phyloP scores from a whole-genome alignment of 2,797 vertebrate species.

The Triplophysa yarkandensis region DNA sequence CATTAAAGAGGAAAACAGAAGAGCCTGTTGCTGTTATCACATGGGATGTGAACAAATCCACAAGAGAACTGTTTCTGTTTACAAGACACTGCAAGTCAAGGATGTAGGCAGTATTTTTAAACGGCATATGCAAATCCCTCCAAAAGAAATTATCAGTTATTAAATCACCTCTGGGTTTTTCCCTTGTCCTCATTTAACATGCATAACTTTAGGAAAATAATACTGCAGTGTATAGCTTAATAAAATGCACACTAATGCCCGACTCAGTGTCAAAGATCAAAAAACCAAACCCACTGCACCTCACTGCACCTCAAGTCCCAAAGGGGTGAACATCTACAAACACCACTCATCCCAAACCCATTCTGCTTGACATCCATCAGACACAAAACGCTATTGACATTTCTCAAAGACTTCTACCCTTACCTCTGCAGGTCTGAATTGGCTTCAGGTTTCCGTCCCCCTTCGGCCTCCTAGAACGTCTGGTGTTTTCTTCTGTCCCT shows the following conservation, averaged over 20 bases:
- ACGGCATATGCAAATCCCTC: slow-evolving; percentile 9
- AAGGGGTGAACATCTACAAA: slow-evolving; percentile 62
- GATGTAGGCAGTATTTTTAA: background rate
- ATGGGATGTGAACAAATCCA: slow-evolving; percentile 28
- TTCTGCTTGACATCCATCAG: slow-evolving; percentile 10
- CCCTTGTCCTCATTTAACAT: background rate
- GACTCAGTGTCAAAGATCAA: background rate
- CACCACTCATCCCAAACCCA: slow-evolving; percentile 11
- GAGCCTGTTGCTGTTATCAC: slow-evolving; percentile 75
- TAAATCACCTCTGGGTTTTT: background rate
- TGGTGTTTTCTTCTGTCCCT: slow-evolving; percentile 56
- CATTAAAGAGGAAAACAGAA: slow-evolving; percentile 49
- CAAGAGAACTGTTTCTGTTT: slow-evolving; percentile 27
- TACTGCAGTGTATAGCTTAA: background rate
- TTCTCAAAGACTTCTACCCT: slow-evolving; percentile 52
- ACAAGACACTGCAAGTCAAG: slow-evolving; percentile 6
- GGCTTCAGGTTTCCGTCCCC: slow-evolving; percentile 53
- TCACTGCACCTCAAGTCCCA: slow-evolving; percentile 38
- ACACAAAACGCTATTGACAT: slow-evolving; percentile 21
- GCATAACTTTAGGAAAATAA: background rate
- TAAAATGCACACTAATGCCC: background rate
- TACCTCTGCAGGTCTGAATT: slow-evolving; percentile 67
- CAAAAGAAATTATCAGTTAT: background rate
- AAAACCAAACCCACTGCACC: slow-evolving; percentile 40
- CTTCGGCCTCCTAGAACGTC: slow-evolving; percentile 51